Conservation (phyloP, 2,797 vertebrate species). For the Trachops cirrhosus region DNA sequence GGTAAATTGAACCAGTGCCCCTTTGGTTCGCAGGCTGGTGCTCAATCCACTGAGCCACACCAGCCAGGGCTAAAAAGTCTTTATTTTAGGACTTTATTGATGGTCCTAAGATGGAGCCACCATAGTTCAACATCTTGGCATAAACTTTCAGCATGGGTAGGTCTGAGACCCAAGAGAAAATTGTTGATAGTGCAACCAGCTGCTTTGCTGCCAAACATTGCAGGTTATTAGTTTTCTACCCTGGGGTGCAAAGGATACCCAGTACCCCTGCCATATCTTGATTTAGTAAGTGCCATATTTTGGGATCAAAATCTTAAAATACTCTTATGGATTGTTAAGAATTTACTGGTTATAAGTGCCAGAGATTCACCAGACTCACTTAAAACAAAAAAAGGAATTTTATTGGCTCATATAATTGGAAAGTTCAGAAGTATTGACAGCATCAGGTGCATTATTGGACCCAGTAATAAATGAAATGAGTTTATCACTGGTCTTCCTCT, state of each 20-base stretch:
- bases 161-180: background rate
- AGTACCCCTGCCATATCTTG: background rate
- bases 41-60: too few species aligned
- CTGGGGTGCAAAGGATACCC: background rate
- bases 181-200: background rate
- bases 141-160: background rate
- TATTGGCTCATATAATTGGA: background rate
- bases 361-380: background rate
- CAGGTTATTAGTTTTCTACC: background rate
- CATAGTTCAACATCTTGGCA: background rate
- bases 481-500: background rate
- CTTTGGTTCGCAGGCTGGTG: too few species aligned
- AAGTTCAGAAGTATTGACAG: background rate
- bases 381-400: background rate
- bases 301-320: conserved; percentile 15
- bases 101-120: background rate
- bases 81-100: background rate
- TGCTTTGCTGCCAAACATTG: background rate
- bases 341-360: background rate
- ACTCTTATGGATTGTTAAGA: background rate
- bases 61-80: background rate
- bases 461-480: background rate
- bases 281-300: background rate
- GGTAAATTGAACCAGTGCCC: too few species aligned
- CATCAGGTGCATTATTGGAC: background rate